These are phyloP conservation scores for Agelaius tricolor DNA, from an alignment of 2,113 vertebrate genomes.

Conservation along the genomic window DNA sequence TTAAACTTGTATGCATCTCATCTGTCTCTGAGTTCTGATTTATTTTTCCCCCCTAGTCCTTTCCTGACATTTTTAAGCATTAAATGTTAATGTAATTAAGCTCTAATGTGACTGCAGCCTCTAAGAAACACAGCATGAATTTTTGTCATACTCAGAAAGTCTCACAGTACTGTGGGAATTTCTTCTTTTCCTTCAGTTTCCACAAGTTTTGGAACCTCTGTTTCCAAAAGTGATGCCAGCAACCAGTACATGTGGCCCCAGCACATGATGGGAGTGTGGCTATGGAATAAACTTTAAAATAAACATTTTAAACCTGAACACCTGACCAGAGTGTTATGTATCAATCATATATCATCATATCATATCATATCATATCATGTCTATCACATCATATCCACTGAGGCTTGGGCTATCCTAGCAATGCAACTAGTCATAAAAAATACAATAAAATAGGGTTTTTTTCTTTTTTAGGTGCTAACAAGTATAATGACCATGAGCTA, in stretches of 20 bases:
- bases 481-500: background rate
- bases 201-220: background rate
- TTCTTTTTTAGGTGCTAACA: background rate
- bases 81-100: constrained; percentile 51
- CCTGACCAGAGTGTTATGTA: background rate
- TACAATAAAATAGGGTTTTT: background rate
- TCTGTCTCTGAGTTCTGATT: background rate
- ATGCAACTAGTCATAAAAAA: background rate
- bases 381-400: background rate
- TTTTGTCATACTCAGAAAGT: background rate
- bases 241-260: background rate
- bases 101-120: background rate
- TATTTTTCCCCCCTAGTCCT: background rate
- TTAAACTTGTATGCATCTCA: background rate
- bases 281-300: background rate
- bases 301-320: background rate
- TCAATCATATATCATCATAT: background rate
- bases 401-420: background rate
- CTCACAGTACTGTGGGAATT: background rate
- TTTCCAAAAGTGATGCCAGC: background rate
- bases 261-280: background rate
- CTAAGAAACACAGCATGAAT: background rate
- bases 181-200: background rate
- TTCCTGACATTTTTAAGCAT: constrained; percentile 52
- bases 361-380: background rate